phyloP scores from a whole-genome alignment of 2,113 vertebrate species.

The Petrocephalus microphthalmus region DNA sequence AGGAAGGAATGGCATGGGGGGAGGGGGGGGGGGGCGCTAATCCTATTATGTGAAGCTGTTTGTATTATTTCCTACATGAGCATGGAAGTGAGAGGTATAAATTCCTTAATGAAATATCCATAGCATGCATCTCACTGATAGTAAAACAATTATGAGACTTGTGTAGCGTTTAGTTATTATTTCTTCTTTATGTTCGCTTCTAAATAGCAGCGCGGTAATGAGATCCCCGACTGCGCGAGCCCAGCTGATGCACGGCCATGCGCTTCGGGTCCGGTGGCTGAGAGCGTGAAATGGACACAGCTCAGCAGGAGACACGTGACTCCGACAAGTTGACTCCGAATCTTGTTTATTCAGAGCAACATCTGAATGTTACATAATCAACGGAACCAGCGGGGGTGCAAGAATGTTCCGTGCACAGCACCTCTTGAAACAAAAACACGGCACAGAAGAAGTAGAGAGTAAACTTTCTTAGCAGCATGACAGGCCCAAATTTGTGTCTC shows the following conservation, averaged over 20 bases:
- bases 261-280: background rate
- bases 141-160: background rate
- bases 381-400: background rate
- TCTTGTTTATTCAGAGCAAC: conserved; percentile 1
- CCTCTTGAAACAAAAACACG: background rate
- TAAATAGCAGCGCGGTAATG: background rate
- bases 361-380: conserved; percentile 6
- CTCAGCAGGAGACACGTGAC: background rate
- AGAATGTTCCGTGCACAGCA: background rate
- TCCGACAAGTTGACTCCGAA: background rate
- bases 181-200: background rate
- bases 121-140: background rate
- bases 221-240: background rate
- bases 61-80: background rate
- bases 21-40: background rate
- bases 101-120: background rate
- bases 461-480: background rate
- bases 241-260: background rate
- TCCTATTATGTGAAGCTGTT: background rate
- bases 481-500: background rate
- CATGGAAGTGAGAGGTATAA: background rate
- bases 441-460: background rate
- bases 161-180: background rate
- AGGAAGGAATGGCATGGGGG: background rate
- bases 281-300: background rate